Conservation (phyloP, 2,888 invertebrate species). For the Drosophila buzzatii region DNA sequence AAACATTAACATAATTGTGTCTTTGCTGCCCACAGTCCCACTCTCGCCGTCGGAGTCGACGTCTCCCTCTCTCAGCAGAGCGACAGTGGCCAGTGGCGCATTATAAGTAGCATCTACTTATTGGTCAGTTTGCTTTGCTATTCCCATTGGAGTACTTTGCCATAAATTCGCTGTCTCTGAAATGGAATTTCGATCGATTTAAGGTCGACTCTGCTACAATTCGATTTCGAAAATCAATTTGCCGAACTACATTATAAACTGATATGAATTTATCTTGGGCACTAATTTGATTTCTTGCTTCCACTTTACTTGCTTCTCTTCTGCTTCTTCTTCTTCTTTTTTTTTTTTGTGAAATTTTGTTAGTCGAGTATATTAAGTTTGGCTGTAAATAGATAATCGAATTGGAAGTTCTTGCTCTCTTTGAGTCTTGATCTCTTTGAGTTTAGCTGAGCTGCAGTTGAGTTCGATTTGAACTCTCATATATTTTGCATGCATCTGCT, state of each 20-base stretch:
- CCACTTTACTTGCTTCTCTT: background rate
- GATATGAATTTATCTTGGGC: background rate
- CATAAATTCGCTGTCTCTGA: constrained; percentile 22
- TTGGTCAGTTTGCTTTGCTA: constrained; percentile 54
- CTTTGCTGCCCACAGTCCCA: constrained; percentile 46
- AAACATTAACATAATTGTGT: constrained; percentile 80
- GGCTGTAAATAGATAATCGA: constrained; percentile 2
- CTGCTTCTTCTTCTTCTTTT: background rate
- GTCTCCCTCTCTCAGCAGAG: constrained; percentile 6
- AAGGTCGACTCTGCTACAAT: background rate
- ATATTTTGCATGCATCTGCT: constrained; percentile 2
- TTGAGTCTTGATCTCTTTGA: background rate
- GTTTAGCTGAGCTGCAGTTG: background rate
- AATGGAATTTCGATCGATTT: constrained; percentile 3
- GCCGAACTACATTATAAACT: constrained; percentile 11
- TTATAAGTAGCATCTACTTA: constrained; percentile 72
- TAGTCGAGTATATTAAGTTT: no score
- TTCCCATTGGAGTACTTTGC: constrained; percentile 29
- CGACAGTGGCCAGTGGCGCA: constrained; percentile 29
- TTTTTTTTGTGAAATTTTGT: background rate
- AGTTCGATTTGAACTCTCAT: background rate
- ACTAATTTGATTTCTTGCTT: constrained; percentile 8
- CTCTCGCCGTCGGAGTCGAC: background rate
- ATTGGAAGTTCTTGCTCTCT: background rate
- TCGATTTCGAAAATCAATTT: constrained; percentile 16